These are phyloP conservation scores for Chrysaora quinquecirrha DNA, from an alignment of 30 jellyfish, hydroid and myxozoan species.

Conservation along the genomic window DNA sequence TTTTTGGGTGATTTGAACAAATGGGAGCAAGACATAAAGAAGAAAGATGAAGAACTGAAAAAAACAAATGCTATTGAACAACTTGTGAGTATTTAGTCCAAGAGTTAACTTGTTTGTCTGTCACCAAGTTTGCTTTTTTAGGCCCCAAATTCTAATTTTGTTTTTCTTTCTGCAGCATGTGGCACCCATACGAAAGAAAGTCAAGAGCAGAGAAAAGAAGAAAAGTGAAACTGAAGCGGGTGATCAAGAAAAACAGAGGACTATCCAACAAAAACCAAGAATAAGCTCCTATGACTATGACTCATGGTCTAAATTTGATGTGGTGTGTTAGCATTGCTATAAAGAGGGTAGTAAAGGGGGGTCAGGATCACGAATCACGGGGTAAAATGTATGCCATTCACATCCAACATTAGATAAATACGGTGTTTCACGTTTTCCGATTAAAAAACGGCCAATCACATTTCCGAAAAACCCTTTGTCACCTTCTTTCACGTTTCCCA, in stretches of 20 bases:
- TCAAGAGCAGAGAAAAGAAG: slow-evolving; percentile 15
- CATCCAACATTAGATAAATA: no score
- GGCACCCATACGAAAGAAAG: slow-evolving; percentile 78
- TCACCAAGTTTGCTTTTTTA: no score
- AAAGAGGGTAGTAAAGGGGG: no score
- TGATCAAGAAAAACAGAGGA: slow-evolving; percentile 11
- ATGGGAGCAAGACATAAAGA: slow-evolving; percentile 89
- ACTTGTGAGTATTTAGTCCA: slow-evolving; percentile 52
- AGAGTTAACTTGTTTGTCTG: no score
- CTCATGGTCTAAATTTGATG: slow-evolving; percentile 96
- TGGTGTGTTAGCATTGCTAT: slow-evolving; percentile 67
- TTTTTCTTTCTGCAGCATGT: slow-evolving; percentile 39
- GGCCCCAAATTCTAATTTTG: no score
- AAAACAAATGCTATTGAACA: slow-evolving; percentile 58
- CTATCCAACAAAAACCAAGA: slow-evolving; percentile 43
- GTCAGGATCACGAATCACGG: no score
- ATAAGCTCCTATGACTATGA: slow-evolving; percentile 94
- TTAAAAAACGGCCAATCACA: no score
- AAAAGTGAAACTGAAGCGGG: neutral
- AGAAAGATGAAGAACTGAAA: slow-evolving; percentile 79
- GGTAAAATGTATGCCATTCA: no score
- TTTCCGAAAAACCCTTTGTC: no score
- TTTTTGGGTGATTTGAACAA: slow-evolving; percentile 76
- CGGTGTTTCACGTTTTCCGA: no score
- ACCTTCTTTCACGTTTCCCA: no score